Percentiles rank a stretch among this genome's conserved stretches.
These are phyloP conservation scores for Drosophila pachea DNA, from an alignment of 1,140 invertebrate species.

Conservation along the genomic window DNA sequence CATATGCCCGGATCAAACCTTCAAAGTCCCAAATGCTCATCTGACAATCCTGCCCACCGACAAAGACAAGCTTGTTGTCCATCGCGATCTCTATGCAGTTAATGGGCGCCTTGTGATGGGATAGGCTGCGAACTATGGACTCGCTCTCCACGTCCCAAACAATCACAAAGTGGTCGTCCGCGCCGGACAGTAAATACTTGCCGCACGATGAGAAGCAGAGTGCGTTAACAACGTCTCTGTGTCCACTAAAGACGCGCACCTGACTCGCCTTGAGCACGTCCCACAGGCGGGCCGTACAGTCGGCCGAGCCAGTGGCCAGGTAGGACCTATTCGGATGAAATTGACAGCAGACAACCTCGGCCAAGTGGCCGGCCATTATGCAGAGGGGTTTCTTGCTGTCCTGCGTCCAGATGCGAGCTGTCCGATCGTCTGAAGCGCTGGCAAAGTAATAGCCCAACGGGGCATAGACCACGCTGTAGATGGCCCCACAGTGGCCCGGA, in stretches of 20 bases:
- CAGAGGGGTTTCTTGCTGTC: slow-evolving; percentile 27
- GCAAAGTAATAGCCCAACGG: slow-evolving; percentile 52
- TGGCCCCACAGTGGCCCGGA: slow-evolving; percentile 29
- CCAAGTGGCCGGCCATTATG: slow-evolving; percentile 46
- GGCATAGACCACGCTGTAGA: slow-evolving; percentile 42
- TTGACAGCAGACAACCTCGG: slow-evolving; percentile 31
- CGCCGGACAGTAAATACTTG: slow-evolving; percentile 45
- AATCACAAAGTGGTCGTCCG: slow-evolving; percentile 34
- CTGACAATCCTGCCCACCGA: slow-evolving; percentile 42
- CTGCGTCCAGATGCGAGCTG: slow-evolving; percentile 55
- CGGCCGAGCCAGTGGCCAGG: slow-evolving; percentile 54
- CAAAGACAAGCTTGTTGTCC: slow-evolving; percentile 51
- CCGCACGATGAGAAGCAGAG: slow-evolving; percentile 50
- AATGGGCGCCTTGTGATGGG: slow-evolving; percentile 29
- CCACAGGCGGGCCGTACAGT: slow-evolving; percentile 54
- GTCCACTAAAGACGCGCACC: slow-evolving; percentile 50
- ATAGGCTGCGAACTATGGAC: slow-evolving; percentile 17
- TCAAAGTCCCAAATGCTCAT: slow-evolving; percentile 57
- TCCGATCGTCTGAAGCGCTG: slow-evolving; percentile 46
- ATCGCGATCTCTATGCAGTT: slow-evolving; percentile 33
- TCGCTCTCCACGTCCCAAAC: slow-evolving; percentile 46
- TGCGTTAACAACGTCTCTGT: slow-evolving; percentile 19
- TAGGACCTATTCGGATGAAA: slow-evolving; percentile 60
- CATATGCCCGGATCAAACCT: slow-evolving; percentile 12
- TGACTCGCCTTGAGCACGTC: slow-evolving; percentile 36